Base-by-base conservation (phyloP, 2,113 vertebrate species). In the Nansenia antarctica region DNA sequence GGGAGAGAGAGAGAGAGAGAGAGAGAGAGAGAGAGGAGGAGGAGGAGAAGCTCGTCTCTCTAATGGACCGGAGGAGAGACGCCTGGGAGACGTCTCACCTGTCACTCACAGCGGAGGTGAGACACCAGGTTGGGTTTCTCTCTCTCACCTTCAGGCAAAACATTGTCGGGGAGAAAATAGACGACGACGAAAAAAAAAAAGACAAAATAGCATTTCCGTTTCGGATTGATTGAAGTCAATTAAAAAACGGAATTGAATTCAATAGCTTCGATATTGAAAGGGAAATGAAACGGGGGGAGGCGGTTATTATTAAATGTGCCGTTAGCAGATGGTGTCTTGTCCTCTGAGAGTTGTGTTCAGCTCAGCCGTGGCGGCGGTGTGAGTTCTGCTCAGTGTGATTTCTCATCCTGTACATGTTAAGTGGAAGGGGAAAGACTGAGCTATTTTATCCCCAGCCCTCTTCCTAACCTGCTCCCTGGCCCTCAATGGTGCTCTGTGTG, bases 401-500 rank as follows among this genome's bases (percentile, higher is more conserved):
- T 37, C 31, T 69, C 49, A 62, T 66, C 6, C 73, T 35, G 29
- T 47, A 20, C 81, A 66, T 73, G 70, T 73, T 42, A 57, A 69
- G 70, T 20, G 26, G 20, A 32, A 62, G 35, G 52, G 74, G 64
- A 72, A 87, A 90, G n/a, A n/a, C n/a, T n/a, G n/a, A n/a, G n/a
- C n/a, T n/a, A n/a, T n/a, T n/a, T n/a, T n/a, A n/a, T n/a, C n/a
- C 87, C 35, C 35, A 5, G 5, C 11, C 35, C 35, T 37, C 35
- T 37, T 37, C 11, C 35, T 37, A 62, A 54, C 52, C 35, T 30
- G 78, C 45, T 72, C 60, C 72, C 73, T 64, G 8, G 59, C 27
- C 57, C 76, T 90, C 84, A 90, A 87, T 86, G 76, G 47, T 42
- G 79, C 87, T 86, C 87, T 90, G n/a, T 47, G 7, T 62, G 34